Percentiles rank a stretch among this genome's conserved stretches.
These are phyloP conservation scores for Pseudococcus longispinus DNA, from an alignment of 2,888 invertebrate genomes.

Conservation along the genomic window DNA sequence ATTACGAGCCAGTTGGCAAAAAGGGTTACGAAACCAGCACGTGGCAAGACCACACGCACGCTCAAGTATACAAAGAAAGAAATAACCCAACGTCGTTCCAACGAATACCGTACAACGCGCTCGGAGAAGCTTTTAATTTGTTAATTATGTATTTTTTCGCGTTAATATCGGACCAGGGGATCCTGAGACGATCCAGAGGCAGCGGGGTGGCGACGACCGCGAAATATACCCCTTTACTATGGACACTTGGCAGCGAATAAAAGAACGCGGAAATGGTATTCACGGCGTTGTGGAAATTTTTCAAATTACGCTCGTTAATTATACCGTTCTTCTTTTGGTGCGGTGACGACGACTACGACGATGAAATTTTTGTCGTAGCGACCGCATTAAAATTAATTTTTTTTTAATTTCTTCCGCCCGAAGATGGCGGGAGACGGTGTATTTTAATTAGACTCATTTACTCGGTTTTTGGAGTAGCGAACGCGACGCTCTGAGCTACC, in stretches of 20 bases:
- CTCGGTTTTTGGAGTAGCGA: neutral
- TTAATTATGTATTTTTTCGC: neutral
- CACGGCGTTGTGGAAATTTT: neutral
- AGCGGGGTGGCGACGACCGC: neutral
- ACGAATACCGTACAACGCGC: neutral
- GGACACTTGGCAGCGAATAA: constrained; percentile 14
- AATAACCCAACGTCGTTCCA: no score
- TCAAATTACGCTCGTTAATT: neutral
- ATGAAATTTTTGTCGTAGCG: neutral
- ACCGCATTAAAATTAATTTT: constrained; percentile 30
- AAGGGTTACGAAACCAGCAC: no score
- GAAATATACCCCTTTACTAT: neutral
- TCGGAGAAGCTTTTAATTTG: neutral
- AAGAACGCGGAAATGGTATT: neutral
- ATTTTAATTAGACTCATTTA: constrained; percentile 30
- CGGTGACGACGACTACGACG: neutral
- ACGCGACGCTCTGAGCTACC: neutral
- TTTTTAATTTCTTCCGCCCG: neutral
- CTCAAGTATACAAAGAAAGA: no score
- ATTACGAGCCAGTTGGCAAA: no score
- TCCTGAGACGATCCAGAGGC: no score
- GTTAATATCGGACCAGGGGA: neutral
- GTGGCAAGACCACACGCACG: no score
- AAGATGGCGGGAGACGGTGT: neutral
- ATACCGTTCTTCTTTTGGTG: neutral